Base-by-base conservation (phyloP, 2,888 invertebrate species). In the Torymus auratus region DNA sequence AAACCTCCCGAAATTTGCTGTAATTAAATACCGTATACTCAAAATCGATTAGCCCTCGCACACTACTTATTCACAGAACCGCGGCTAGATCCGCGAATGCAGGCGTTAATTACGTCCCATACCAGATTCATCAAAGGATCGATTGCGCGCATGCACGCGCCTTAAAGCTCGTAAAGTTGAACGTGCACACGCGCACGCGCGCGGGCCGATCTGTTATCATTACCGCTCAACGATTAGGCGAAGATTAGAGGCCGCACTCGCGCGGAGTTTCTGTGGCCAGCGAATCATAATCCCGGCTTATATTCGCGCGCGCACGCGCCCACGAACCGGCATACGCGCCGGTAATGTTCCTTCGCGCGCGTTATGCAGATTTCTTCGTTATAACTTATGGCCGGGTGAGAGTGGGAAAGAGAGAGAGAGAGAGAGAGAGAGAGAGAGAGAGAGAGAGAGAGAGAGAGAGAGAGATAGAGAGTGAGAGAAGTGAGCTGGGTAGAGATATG, bases 191-290 rank as follows among this genome's bases (percentile, higher is more conserved):
- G 28, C 23, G 83, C 86, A 85, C 82, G n/a, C 70, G 70, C 82
- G 64, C 68, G 81, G 75, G 76, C 80, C 80, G 84, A 85, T 88
- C 86, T 83, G 85, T 87, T 87, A 87, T 88, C 87, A 85, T 88
- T 87, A 85, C 83, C 78, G 84, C 83, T 82, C 81, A 85, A 86
- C 84, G 86, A 87, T 87, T 86, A 86, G 84, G 76, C 80, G 82
- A 84, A 64, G 85, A 86, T 85, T 86, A 87, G 85, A 82, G 79
- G 53, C 17, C n/a, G 67, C 68, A 75, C 64, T 74, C 76, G 62
- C 74, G 52, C 62, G 82, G 75, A 69, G 83, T 82, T 82, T 78
- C 81, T 77, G 78, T 61, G 67, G 77, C 72, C 75, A 80, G 75
- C 79, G 82, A 76, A 84, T 84, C 83, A 79, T 82, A 86, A 85